phyloP scores from a whole-genome alignment of 2,113 vertebrate genomes.

The Elephantulus edwardii region DNA sequence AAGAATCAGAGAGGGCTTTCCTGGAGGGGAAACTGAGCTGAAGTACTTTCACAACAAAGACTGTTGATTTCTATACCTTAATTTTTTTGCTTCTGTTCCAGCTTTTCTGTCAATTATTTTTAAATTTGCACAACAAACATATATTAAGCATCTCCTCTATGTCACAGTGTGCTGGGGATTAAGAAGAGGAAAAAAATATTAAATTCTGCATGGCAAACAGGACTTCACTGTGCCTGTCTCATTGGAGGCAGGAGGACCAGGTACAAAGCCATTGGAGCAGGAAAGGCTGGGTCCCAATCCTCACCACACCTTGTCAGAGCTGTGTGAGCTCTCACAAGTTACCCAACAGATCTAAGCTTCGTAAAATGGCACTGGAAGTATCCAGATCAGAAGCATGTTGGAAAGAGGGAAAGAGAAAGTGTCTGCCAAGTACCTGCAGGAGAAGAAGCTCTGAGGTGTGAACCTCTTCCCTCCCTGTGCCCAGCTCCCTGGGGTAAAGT shows the following conservation, averaged over 20 bases:
- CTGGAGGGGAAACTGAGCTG: neutral
- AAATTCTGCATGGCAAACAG: too few relatives aligned
- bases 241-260: neutral
- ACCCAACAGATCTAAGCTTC: neutral
- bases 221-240: neutral
- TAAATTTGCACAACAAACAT: neutral
- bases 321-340: neutral
- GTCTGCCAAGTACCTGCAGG: too few relatives aligned
- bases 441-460: neutral
- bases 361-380: neutral
- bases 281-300: neutral
- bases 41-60: neutral
- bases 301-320: neutral
- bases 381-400: neutral
- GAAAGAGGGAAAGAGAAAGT: neutral
- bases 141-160: neutral
- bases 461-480: neutral
- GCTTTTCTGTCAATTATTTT: neutral
- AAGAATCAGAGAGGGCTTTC: neutral
- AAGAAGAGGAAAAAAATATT: neutral
- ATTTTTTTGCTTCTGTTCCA: neutral
- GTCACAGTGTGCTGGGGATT: neutral
- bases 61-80: neutral
- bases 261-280: neutral
- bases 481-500: too few relatives aligned